phyloP scores from a whole-genome alignment of 2,113 vertebrate species.

The Vulpes lagopus region DNA sequence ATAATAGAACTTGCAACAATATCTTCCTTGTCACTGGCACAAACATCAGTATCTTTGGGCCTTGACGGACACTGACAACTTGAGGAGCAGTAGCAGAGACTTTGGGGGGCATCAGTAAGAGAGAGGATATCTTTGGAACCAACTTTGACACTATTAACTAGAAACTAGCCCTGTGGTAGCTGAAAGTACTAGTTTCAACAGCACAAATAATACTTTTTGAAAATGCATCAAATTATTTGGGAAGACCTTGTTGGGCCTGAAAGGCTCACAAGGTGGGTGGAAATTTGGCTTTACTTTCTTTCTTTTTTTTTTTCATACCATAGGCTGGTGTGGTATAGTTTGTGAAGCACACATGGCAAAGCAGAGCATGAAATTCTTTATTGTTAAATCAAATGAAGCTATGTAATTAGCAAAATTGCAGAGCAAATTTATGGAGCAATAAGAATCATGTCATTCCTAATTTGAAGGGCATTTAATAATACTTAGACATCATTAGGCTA shows the following conservation, averaged over 20 bases:
- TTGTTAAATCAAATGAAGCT: neutral
- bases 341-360: neutral
- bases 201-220: neutral
- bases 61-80: neutral
- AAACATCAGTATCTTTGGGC: neutral
- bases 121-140: neutral
- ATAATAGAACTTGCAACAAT: neutral
- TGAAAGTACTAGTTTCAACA: neutral
- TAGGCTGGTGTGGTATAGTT: neutral
- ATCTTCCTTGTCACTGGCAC: neutral
- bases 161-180: neutral
- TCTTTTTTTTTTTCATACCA: neutral
- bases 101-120: neutral
- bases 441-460: neutral
- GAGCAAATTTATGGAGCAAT: neutral
- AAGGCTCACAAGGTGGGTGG: neutral
- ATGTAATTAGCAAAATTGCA: neutral
- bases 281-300: neutral
- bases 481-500: neutral
- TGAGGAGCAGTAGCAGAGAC: neutral
- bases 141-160: neutral
- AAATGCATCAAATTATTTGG: neutral
- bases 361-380: neutral
- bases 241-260: neutral
- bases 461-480: slow-evolving; percentile 13